Evolutionary conservation across 2,797 vertebrate species (phyloP).

Genomic region (Thunnus albacares): DNA sequence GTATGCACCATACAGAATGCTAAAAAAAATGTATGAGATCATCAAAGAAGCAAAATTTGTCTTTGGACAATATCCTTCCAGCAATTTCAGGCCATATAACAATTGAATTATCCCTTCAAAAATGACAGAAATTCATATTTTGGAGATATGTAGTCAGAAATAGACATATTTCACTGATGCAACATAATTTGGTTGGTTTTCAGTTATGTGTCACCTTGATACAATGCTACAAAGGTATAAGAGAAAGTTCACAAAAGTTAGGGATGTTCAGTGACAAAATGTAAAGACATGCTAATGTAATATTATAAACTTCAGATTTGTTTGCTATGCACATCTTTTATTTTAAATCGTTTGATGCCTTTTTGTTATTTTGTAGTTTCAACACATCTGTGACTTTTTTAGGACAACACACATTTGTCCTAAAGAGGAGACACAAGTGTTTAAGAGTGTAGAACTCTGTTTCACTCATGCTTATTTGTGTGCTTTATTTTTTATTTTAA

Average conservation of each 20-base stretch:
- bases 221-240: neutral
- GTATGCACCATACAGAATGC: neutral
- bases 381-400: neutral
- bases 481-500: conserved; percentile 12
- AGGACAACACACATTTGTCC: neutral
- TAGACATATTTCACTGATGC: neutral
- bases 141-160: neutral
- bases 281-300: conserved; percentile 14
- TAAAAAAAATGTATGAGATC: neutral
- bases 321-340: conserved; percentile 6
- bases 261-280: conserved; percentile 4
- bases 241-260: neutral
- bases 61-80: neutral
- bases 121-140: neutral
- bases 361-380: neutral
- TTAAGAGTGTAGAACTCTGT: neutral
- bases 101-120: too few relatives aligned
- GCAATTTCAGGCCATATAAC: neutral
- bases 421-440: neutral
- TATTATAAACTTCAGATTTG: neutral
- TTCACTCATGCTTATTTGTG: neutral
- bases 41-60: neutral
- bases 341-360: neutral
- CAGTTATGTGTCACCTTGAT: neutral
- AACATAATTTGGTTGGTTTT: neutral